Evolutionary conservation across 2,888 invertebrate genomes (phyloP), one percentile per base, ranked within the genome.

Genomic region (Ceriagrion tenellum): DNA sequence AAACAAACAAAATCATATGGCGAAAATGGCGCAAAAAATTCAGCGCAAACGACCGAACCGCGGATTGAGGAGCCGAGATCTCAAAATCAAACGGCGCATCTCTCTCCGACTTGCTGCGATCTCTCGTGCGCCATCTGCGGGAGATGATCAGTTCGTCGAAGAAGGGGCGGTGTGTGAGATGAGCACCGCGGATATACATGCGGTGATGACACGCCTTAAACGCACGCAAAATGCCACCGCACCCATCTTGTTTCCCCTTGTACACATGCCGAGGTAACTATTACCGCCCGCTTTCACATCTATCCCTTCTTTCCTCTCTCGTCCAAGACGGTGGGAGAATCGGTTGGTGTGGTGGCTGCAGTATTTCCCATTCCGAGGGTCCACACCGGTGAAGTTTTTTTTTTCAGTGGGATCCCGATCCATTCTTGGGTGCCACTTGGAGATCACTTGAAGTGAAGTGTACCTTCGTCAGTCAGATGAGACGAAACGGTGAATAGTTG

Each of bases 161-260:
- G 30, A 35, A 47, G 40, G 59, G 91, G 91, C 59, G 59, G 56
- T 59, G 91, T 40, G 59, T 69, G 30, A 30, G 81, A n/a, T 26
- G 20, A 30, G 91, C n/a, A 63, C 93, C 20, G 30, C 16, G 91
- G n/a, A n/a, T n/a, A n/a, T 69, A 63, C 93, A 12, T 30, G 47
- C 26, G 89, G 47, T 93, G 74, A 93, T 93, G 93, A 18, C 74
- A 93, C 69, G 93, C 26, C 63, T 63, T 20, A 35, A 81, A 81
- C 81, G 81, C 81, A 81, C 81, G 35, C 81, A 18, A 30, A 81
- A 23, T 18, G 35, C 81, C n/a, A 0, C 81, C 13, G 2, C 81
- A 16, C 35, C 69, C 69, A 26, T 69, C 20, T 12, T 47, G 47
- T 47, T 4, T 4, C 47, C 47, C 12, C 59, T 20, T 20, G 56